phyloP scores from a whole-genome alignment of 1,140 invertebrate species.

The Chrysopa pallens region DNA sequence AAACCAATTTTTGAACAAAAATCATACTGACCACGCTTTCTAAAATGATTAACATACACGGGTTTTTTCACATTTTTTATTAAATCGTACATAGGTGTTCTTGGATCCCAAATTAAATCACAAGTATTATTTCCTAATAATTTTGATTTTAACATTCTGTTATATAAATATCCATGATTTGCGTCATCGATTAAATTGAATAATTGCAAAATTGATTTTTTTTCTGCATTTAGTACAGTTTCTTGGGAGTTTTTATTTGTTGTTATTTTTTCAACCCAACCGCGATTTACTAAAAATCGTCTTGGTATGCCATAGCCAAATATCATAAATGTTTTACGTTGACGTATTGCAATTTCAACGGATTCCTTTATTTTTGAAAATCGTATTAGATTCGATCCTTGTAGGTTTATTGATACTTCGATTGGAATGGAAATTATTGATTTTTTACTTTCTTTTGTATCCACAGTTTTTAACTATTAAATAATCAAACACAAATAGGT shows the following conservation, averaged over 20 bases:
- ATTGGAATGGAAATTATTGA: no score
- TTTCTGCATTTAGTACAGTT: not conserved
- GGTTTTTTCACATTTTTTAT: not conserved
- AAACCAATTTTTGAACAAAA: not conserved
- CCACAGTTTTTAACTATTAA: no score
- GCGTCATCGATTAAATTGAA: not conserved
- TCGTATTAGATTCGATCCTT: constrained; percentile 27
- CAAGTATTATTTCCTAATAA: not conserved
- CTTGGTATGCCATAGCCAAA: not conserved
- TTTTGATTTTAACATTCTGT: not conserved
- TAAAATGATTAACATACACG: not conserved
- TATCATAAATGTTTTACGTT: not conserved
- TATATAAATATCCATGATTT: not conserved
- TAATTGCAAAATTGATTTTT: not conserved
- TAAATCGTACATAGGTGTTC: not conserved
- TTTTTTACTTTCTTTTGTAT: no score
- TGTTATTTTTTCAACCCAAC: not conserved
- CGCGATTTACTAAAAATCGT: not conserved
- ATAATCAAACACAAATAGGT: no score
- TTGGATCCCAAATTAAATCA: not conserved
- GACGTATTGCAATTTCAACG: not conserved
- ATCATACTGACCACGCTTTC: not conserved
- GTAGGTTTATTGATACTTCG: constrained; percentile 18
- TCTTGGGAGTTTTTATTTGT: not conserved
- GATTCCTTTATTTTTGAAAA: not conserved